These are phyloP conservation scores for Notarius quadriscutis DNA, from an alignment of 2,113 vertebrate genomes.

Conservation along the genomic window DNA sequence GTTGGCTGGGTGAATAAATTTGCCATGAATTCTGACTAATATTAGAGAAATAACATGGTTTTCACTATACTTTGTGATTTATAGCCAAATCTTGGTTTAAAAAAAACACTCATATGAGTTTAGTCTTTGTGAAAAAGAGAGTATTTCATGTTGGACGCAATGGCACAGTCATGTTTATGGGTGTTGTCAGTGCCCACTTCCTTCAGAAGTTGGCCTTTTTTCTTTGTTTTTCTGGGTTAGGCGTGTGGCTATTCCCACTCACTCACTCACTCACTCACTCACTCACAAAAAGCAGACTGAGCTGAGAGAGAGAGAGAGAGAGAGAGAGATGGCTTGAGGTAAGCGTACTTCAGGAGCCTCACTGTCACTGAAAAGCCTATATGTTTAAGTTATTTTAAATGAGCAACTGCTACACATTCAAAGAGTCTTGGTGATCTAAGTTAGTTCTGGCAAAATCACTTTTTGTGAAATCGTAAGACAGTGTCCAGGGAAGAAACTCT, in stretches of 20 bases:
- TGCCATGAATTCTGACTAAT: neutral
- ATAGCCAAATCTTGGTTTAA: neutral
- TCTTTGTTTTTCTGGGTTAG: constrained; percentile 74
- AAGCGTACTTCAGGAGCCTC: neutral
- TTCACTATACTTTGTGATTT: neutral
- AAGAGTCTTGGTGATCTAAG: neutral
- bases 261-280: constrained; percentile 70
- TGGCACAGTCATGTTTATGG: constrained; percentile 66
- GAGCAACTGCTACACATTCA: neutral
- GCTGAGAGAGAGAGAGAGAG: constrained; percentile 47
- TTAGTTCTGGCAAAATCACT: neutral
- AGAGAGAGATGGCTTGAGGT: neutral
- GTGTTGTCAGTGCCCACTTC: constrained; percentile 71
- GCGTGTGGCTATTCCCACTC: constrained; percentile 75
- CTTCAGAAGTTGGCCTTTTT: constrained; percentile 68
- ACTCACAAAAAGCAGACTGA: constrained; percentile 73
- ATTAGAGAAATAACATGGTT: neutral
- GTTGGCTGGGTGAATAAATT: neutral
- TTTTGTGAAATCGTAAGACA: neutral
- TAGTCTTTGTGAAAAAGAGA: constrained; percentile 60
- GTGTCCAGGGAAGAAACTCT: neutral
- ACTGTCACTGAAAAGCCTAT: neutral
- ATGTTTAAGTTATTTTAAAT: neutral
- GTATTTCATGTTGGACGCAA: constrained; percentile 67
- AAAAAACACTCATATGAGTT: constrained; percentile 18